Conservation (phyloP, 2,113 vertebrate genomes). For the Nyctibius bracteatus region DNA sequence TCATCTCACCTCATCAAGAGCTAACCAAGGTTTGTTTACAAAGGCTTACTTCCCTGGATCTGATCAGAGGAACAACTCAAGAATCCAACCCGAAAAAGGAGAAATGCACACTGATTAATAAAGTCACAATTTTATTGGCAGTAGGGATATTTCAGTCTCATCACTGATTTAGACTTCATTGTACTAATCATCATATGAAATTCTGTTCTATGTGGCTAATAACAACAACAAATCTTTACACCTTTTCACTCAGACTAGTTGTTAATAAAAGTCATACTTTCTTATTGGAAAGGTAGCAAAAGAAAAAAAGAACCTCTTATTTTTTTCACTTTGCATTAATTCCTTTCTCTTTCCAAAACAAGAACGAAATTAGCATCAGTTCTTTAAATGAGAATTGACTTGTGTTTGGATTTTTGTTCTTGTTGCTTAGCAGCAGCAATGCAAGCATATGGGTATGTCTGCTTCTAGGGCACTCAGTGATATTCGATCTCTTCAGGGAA, state of each 20-base stretch:
- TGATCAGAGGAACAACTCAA: not conserved
- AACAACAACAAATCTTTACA: not conserved
- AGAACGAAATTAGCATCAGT: not conserved
- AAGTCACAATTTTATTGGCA: not conserved
- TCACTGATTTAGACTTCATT: not conserved
- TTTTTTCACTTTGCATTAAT: not conserved
- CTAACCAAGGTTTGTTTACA: not conserved
- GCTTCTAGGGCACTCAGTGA: not conserved
- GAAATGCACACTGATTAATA: not conserved
- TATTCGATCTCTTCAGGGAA: not conserved
- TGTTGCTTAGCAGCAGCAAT: conserved; percentile 33
- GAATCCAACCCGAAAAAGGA: not conserved
- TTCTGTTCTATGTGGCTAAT: not conserved
- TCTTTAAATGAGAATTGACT: not conserved
- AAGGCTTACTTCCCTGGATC: not conserved
- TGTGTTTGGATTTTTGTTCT: not conserved
- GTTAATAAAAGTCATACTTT: not conserved
- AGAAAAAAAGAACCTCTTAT: not conserved
- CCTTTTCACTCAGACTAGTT: not conserved
- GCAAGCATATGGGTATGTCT: not conserved
- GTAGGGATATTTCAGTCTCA: not conserved
- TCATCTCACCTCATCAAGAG: not conserved
- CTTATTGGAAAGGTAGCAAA: not conserved
- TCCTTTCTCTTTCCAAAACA: not conserved
- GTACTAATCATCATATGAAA: not conserved